Conservation (phyloP, 2,113 vertebrate species). For the Ceuthmochares aereus region DNA sequence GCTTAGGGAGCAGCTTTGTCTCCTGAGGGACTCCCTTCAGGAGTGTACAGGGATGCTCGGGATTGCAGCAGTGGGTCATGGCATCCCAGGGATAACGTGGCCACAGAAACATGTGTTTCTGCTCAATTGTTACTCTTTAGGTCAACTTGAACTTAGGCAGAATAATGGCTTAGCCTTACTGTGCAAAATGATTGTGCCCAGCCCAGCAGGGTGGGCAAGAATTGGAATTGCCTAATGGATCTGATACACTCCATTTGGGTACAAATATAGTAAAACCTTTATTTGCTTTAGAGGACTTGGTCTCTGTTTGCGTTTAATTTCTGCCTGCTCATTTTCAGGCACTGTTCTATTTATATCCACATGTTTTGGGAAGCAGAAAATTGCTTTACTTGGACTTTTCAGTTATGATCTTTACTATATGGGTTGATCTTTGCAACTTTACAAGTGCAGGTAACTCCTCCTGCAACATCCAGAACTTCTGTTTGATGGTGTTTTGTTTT, state of each 20-base stretch:
- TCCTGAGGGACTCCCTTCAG: neutral
- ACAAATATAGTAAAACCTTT: neutral
- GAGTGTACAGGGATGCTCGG: neutral
- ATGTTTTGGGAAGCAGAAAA: conserved; percentile 59
- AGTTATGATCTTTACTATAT: conserved; percentile 52
- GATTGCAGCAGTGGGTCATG: fast-evolving
- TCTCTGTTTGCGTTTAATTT: conserved; percentile 6
- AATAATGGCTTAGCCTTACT: neutral
- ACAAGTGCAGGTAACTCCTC: conserved; percentile 28
- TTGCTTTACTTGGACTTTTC: conserved; percentile 57
- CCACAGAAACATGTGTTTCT: neutral
- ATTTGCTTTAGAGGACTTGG: neutral
- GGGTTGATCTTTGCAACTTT: conserved; percentile 16
- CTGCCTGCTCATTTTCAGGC: conserved; percentile 50
- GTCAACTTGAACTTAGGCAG: neutral
- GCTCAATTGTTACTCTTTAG: neutral
- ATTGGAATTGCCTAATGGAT: neutral
- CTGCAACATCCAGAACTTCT: neutral
- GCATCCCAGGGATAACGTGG: neutral
- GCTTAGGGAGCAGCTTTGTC: neutral
- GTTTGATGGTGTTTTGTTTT: neutral
- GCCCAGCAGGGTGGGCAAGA: neutral
- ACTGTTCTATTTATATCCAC: conserved; percentile 37
- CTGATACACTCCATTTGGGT: neutral
- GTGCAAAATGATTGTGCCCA: neutral